Percentiles rank a stretch among this genome's conserved stretches.
Evolutionary conservation across 2,113 vertebrate genomes (phyloP).

Genomic region (Platycercus adscitus): DNA sequence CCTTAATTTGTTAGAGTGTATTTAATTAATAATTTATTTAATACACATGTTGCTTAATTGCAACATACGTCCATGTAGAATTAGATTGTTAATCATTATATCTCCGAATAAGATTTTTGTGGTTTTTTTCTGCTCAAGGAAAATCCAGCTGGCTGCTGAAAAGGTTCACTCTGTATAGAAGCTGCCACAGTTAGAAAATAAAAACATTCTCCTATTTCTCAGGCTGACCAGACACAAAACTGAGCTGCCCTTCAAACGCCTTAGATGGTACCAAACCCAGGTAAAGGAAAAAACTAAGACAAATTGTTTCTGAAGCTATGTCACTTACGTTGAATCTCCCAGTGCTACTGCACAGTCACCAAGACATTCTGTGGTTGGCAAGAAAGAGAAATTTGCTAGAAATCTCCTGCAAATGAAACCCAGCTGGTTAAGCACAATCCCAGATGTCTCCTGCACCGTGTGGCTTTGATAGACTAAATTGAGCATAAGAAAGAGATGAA

Average conservation of each 20-base stretch:
- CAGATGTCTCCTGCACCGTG: slow-evolving; percentile 72
- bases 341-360: slow-evolving; percentile 46
- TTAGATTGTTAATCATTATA: neutral
- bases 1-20: neutral
- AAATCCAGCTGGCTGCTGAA: neutral
- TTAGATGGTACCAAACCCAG: neutral
- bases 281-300: neutral
- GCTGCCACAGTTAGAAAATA: rapidly evolving
- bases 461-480: slow-evolving; percentile 76
- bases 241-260: neutral
- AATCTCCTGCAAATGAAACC: slow-evolving; percentile 75
- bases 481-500: slow-evolving; percentile 78
- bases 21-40: neutral
- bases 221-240: neutral
- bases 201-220: neutral
- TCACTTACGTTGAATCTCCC: slow-evolving; percentile 8
- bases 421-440: slow-evolving; percentile 77
- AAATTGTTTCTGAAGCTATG: slow-evolving; percentile 42
- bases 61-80: neutral
- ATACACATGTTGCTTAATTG: neutral
- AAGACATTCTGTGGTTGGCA: slow-evolving; percentile 59
- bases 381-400: slow-evolving; percentile 37
- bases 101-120: neutral
- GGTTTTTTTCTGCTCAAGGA: neutral
- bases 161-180: neutral